These are phyloP conservation scores for Romanogobio albipinnatus DNA, from an alignment of 2,113 vertebrate species.

Conservation along the genomic window DNA sequence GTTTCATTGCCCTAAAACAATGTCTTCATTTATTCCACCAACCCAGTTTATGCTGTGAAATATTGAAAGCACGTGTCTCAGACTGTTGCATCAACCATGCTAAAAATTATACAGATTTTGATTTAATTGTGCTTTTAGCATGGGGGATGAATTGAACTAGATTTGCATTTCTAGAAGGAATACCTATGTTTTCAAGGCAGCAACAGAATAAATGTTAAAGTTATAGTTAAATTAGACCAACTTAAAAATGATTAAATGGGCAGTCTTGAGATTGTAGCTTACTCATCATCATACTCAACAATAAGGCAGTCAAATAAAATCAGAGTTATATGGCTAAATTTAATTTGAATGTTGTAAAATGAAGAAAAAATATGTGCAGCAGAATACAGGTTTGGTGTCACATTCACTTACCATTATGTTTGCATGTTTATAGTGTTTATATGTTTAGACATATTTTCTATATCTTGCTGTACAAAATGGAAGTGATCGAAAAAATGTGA, in stretches of 20 bases:
- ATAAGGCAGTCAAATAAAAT: neutral
- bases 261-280: neutral
- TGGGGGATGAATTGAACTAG: slow-evolving; percentile 10
- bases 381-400: too few relatives aligned
- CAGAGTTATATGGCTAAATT: neutral
- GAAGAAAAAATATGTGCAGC: too few relatives aligned
- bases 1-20: neutral
- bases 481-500: neutral
- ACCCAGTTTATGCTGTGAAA: slow-evolving; percentile 10
- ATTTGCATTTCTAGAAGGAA: slow-evolving; percentile 13
- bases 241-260: neutral
- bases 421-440: too few relatives aligned
- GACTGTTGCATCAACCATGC: slow-evolving; percentile 3
- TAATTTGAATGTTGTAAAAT: too few relatives aligned
- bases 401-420: too few relatives aligned
- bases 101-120: slow-evolving; percentile 17
- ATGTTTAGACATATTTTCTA: too few relatives aligned
- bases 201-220: neutral
- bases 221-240: neutral
- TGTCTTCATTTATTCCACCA: neutral
- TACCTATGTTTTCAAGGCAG: neutral
- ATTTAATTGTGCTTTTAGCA: slow-evolving; percentile 39
- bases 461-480: neutral
- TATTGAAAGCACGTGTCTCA: neutral
- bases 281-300: neutral